A percentile compares a stretch with the other conserved stretches of the same genome.
Evolutionary conservation across 2,113 vertebrate species (phyloP).

Genomic region (Riparia riparia): DNA sequence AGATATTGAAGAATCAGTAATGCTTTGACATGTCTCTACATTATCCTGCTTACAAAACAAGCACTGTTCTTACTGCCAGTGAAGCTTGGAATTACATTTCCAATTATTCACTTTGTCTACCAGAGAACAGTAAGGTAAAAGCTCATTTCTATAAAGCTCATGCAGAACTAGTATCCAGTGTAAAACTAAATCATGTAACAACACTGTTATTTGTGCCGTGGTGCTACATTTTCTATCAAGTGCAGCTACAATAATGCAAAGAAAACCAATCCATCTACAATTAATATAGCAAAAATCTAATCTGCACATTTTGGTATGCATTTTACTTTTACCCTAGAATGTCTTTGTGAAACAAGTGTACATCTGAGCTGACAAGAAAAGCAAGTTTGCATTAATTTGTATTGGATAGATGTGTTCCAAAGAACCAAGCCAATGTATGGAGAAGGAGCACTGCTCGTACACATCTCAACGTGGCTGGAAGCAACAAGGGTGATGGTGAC

Average conservation of each 20-base stretch:
- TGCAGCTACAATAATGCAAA: neutral
- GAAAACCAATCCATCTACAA: neutral
- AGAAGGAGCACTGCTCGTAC: neutral
- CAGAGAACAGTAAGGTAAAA: neutral
- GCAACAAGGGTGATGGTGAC: neutral
- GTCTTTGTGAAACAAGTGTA: neutral
- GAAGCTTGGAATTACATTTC: conserved; percentile 15
- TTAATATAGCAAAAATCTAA: neutral
- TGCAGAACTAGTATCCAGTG: neutral
- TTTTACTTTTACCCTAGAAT: neutral
- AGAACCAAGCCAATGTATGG: fast-evolving
- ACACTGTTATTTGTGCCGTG: neutral
- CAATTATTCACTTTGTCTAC: neutral
- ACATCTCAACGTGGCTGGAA: neutral
- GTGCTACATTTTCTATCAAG: neutral
- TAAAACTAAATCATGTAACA: neutral
- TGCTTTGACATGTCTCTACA: neutral
- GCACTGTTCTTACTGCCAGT: neutral
- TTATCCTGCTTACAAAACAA: neutral
- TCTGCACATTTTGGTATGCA: neutral
- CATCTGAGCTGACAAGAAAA: neutral
- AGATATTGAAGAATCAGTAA: conserved; percentile 40
- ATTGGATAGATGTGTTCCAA: neutral
- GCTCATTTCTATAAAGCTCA: neutral
- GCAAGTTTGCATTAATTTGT: neutral